Conservation (phyloP, 2,797 vertebrate genomes). For the Anomalospiza imberbis region DNA sequence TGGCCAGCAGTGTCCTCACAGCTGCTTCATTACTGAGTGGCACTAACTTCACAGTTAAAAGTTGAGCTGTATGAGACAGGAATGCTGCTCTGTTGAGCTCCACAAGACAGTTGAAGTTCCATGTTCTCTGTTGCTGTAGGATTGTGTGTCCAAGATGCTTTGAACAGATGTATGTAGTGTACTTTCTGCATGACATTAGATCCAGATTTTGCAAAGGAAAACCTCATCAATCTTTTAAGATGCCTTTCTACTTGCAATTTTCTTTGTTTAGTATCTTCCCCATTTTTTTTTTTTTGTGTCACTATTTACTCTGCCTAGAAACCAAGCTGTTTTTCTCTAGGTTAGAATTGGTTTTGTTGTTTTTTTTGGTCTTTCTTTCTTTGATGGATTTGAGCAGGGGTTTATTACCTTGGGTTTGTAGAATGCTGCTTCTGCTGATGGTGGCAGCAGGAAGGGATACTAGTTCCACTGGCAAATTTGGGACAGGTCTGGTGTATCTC, state of each 20-base stretch:
- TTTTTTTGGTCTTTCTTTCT: not conserved
- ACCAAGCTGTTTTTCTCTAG: not conserved
- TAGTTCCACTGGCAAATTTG: not conserved
- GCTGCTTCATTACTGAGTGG: not conserved
- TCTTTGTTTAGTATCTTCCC: not conserved
- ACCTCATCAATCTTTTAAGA: not conserved
- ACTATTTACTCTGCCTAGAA: not conserved
- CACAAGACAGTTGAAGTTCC: not conserved
- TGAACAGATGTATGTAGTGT: not conserved
- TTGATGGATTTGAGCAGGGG: not conserved
- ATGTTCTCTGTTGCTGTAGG: not conserved
- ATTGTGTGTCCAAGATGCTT: not conserved
- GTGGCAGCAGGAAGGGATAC: not conserved
- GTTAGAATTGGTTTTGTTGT: not conserved
- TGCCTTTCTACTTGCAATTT: not conserved
- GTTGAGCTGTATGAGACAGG: not conserved
- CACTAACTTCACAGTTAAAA: not conserved
- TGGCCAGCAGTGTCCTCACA: not conserved
- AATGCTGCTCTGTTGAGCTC: not conserved
- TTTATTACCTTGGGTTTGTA: not conserved
- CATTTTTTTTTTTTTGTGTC: not conserved
- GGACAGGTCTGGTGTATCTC: not conserved
- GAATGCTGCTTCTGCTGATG: not conserved
- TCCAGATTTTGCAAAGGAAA: not conserved
- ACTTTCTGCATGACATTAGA: not conserved